phyloP scores from a whole-genome alignment of 2,888 invertebrate genomes.

The Drosophila ustulata region DNA sequence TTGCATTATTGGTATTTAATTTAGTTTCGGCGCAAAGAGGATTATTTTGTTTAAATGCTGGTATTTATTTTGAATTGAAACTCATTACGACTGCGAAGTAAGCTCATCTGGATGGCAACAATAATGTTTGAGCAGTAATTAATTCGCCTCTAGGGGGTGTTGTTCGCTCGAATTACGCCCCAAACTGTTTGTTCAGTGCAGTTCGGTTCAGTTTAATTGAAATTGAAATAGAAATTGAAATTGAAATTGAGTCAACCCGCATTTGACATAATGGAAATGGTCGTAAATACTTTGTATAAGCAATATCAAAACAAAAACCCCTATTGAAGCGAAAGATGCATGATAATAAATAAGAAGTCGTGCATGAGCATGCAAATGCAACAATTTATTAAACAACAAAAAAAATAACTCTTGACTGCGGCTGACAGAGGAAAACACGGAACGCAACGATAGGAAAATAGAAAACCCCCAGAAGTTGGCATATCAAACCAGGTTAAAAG shows the following conservation, averaged over 20 bases:
- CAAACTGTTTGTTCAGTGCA: not conserved
- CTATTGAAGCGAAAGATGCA: conserved; percentile 6
- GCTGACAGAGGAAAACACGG: not conserved
- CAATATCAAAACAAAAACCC: conserved; percentile 15
- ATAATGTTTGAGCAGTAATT: not conserved
- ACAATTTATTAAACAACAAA: conserved; percentile 29
- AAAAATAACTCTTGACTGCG: not conserved
- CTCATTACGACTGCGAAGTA: not conserved
- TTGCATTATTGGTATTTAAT: not conserved
- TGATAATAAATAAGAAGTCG: conserved; percentile 17
- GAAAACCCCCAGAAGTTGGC: conserved; percentile 17
- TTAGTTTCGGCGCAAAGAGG: not conserved
- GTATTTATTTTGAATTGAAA: not conserved
- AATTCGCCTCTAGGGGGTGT: not conserved
- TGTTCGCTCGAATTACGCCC: not conserved
- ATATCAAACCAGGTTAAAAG: not conserved
- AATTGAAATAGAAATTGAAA: conserved; percentile 13
- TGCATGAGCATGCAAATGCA: conserved; percentile 31
- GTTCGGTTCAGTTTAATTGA: conserved; percentile 5
- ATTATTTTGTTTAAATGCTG: not conserved
- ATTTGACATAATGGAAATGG: not conserved
- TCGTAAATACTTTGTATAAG: conserved; percentile 10
- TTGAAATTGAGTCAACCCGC: conserved; percentile 19
- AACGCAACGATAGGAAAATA: not conserved
- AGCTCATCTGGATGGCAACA: not conserved